phyloP scores from a whole-genome alignment of 2,888 invertebrate species.

The Agrotis exclamationis region DNA sequence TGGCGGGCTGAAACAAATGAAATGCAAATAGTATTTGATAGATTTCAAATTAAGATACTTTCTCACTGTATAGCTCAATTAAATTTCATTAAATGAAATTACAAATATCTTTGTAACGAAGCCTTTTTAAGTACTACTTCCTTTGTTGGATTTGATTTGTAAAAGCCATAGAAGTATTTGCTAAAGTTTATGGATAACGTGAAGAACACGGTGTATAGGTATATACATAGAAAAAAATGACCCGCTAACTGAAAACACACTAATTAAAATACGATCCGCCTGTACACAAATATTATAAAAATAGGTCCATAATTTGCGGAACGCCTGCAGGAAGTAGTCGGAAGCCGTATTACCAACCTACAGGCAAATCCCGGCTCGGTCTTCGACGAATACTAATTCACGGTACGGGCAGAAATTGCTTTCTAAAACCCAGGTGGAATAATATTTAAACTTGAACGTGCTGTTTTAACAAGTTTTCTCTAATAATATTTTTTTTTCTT shows the following conservation, averaged over 20 bases:
- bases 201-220: no score
- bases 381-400: conserved; percentile 1
- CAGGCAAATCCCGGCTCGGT: conserved; percentile 4
- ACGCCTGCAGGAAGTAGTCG: conserved; percentile 3
- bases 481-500: conserved; percentile 9
- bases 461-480: neutral
- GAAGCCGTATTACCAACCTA: conserved; percentile 14
- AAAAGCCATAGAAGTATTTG: no score
- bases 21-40: no score
- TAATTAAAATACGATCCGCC: neutral
- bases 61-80: no score
- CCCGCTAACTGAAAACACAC: neutral
- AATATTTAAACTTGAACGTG: neutral
- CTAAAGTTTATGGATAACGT: no score
- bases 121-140: no score
- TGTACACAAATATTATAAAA: neutral
- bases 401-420: neutral
- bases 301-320: neutral
- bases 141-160: no score
- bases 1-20: no score
- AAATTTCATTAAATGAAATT: no score
- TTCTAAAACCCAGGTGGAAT: neutral
- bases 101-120: no score
- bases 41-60: no score
- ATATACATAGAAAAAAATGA: no score